Evolutionary conservation across 2,888 invertebrate genomes (phyloP), one percentile per base, ranked within the genome.

Genomic region (Seladonia tumulorum): DNA sequence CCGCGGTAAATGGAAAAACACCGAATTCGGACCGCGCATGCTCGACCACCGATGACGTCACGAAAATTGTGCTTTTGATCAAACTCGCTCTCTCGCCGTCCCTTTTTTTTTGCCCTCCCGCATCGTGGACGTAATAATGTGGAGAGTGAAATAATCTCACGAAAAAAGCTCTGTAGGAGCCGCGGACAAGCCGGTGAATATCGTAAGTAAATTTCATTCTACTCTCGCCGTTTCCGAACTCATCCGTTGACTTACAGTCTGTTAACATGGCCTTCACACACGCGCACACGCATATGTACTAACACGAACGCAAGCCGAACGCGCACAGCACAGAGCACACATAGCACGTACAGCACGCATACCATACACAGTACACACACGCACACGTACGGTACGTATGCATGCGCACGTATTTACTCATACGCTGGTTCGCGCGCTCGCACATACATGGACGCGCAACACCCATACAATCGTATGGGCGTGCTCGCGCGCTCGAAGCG

Each of bases 11-110:
- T 95, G 95, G 95, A 95, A 95, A 95, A 95, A 94, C 94, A 95
- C 95, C 94, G 94, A 94, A 94, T 94, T 93, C 92, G 87, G 87
- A 90, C 89, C 94, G 95, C 95, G 95, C 95, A 95, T 95, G 95
- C 92, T 91, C 93, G 87, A 91, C 91, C 81, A 90, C 92, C 93
- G 93, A 92, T 95, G 95, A 95, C 94, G 95, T 95, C 94, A 95
- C 93, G 93, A 93, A 94, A 94, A 93, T 94, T 93, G 94, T 94
- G 93, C 92, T 94, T 93, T 93, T 94, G 93, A 94, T 94, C 93
- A 93, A 92, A 91, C 82, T 84, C 82, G 84, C 82, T 88, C 83
- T 79, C 81, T 87, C 87, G 82, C 72, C 45, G 79, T 81, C 82
- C 76, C 83, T 87, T 89, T 89, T 84, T 82, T 68, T 70, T 70